Evolutionary conservation across 2,888 invertebrate genomes (phyloP), one percentile per base, ranked within the genome.

Genomic region (Spisula solida): DNA sequence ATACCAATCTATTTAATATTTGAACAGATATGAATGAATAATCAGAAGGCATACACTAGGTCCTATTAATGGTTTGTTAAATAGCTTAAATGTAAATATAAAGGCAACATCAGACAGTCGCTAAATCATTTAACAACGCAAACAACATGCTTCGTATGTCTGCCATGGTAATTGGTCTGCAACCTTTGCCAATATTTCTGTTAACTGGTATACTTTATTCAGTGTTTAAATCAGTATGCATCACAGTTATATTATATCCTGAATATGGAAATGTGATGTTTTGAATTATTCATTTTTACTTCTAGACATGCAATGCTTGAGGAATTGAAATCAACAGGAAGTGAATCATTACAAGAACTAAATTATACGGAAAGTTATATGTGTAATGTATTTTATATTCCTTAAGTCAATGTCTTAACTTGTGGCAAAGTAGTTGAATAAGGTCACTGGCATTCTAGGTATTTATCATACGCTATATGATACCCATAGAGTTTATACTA

Each of bases 231-330:
- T 47, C 47, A 47, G 47, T 51, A 25, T 66, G 12, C 25, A 66
- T 4, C 60, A 12, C 8, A n/a, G n/a, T 10, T 4, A 66, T 6
- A 66, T 25, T 25, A 66, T 66, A 66, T 66, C 25, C 6, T 66
- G 25, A 66, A 66, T 25, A 66, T 66, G 60, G 60, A 66, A 66
- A 66, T 66, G 0, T 25, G 60, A 25, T 66, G 8, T 66, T 66
- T 66, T 66, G 60, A 66, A 66, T 66, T 66, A 66, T 66, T 66
- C 60, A 66, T 25, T 66, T 25, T 25, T n/a, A 25, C 60, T 66
- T 66, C 25, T 25, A 25, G 25, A 25, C 60, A n/a, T 66, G 60
- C 60, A 66, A 66, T 66, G 60, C 4, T 66, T 66, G 6, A 66
- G 25, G n/a, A 25, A 66, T 66, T 25, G 10, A 66, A 66, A 66